Percentiles rank a stretch among this genome's conserved stretches.
Evolutionary conservation across 30 jellyfish, hydroid and myxozoan genomes (phyloP).

Genomic region (Pseudorhiza aurosa): DNA sequence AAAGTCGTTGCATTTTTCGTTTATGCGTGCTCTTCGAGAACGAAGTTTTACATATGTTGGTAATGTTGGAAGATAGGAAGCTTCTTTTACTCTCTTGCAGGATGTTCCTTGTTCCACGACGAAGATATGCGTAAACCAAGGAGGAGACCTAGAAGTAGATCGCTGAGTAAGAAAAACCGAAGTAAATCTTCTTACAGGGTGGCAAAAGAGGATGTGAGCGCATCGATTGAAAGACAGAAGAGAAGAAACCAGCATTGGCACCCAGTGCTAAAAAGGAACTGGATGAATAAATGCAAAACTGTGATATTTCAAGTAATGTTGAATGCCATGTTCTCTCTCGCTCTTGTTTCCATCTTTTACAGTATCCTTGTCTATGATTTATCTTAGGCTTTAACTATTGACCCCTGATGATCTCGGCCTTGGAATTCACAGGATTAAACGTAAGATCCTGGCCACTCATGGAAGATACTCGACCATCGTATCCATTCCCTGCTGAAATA

Average conservation of each 20-base stretch:
- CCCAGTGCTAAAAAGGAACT: not conserved
- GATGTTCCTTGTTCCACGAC: not conserved
- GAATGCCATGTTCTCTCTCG: not conserved
- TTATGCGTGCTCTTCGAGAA: no score
- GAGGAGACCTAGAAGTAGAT: not conserved
- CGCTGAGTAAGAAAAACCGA: not conserved
- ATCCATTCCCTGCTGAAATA: no score
- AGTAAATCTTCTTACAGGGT: not conserved
- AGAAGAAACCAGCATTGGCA: not conserved
- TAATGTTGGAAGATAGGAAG: no score
- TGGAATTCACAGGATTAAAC: no score
- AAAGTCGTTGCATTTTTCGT: no score
- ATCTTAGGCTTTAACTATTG: no score
- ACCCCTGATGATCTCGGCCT: no score
- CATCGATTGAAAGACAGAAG: not conserved
- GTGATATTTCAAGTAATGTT: not conserved
- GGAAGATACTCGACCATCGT: no score
- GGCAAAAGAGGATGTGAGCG: not conserved
- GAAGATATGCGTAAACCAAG: not conserved
- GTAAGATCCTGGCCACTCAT: no score
- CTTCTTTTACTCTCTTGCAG: not conserved
- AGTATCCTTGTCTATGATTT: constrained; percentile 27
- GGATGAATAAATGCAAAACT: not conserved
- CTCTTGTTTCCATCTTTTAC: not conserved
- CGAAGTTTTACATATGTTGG: no score